A percentile compares a stretch with the other conserved stretches of the same genome.
Evolutionary conservation across 2,888 invertebrate genomes (phyloP).

Genomic region (Strigamia maritima): DNA sequence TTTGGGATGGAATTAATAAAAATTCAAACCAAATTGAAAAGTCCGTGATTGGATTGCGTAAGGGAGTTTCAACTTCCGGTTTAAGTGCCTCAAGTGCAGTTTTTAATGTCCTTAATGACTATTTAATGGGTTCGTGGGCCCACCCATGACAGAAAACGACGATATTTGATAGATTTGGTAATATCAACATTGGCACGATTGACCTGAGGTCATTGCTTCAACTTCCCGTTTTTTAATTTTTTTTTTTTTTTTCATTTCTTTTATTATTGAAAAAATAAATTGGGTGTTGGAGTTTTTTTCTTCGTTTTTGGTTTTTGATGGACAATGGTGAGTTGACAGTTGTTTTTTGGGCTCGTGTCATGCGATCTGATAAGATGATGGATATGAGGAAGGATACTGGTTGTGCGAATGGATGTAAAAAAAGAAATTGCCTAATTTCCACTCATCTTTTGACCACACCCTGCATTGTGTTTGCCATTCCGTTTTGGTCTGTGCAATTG

Average conservation of each 20-base stretch:
- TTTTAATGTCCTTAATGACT: constrained; percentile 21
- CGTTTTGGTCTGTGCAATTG: background rate
- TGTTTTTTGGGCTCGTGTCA: background rate
- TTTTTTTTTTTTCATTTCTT: background rate
- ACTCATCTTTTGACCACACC: constrained; percentile 8
- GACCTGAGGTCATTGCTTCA: background rate
- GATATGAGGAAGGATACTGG: constrained; percentile 2
- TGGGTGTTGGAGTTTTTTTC: background rate
- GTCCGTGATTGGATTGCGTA: background rate
- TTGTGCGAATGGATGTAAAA: background rate
- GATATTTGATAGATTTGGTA: constrained; percentile 18
- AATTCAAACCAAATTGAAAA: constrained; percentile 11
- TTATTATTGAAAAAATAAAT: background rate
- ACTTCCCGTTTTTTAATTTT: no score
- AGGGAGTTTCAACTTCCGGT: background rate
- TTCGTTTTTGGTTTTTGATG: background rate
- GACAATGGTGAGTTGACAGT: constrained; percentile 1
- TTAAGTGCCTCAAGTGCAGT: background rate
- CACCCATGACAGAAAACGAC: background rate
- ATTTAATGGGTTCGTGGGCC: constrained; percentile 1
- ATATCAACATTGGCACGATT: background rate
- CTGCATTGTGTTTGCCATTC: background rate
- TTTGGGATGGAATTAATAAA: background rate
- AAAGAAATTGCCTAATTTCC: background rate
- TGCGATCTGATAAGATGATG: constrained; percentile 17